Evolutionary conservation across 2,113 vertebrate species (phyloP).

Genomic region (Chaetura pelagica): DNA sequence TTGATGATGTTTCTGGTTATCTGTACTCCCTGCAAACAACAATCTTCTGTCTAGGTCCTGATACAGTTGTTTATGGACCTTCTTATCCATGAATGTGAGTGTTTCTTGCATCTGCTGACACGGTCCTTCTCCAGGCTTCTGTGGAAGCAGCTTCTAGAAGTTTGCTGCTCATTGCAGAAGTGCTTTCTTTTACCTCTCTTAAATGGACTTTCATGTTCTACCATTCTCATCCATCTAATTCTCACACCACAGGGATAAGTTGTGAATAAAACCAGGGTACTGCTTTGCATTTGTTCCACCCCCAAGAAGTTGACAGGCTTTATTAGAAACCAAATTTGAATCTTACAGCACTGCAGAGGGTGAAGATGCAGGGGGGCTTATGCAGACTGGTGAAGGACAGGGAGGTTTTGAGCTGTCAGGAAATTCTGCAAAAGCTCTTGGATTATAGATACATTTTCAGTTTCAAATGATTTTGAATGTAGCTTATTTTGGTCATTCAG

Average conservation of each 20-base stretch:
- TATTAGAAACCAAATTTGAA: background rate
- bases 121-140: background rate
- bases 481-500: background rate
- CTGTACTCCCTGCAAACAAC: rapidly evolving
- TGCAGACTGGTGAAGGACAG: background rate
- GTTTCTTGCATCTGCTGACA: background rate
- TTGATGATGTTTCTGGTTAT: background rate
- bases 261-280: background rate
- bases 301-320: background rate
- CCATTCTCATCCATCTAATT: background rate
- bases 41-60: background rate
- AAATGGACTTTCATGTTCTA: background rate
- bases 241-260: background rate
- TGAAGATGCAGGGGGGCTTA: background rate
- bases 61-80: background rate
- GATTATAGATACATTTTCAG: background rate
- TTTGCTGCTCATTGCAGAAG: background rate
- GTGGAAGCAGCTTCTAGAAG: background rate
- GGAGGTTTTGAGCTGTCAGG: background rate
- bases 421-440: background rate
- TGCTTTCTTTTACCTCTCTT: background rate
- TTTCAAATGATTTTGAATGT: background rate
- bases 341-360: background rate
- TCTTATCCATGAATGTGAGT: background rate
- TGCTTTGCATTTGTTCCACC: background rate